Evolutionary conservation across 2,888 invertebrate genomes (phyloP), one percentile per base, ranked within the genome.

Genomic region (Drosophila setosimentum): DNA sequence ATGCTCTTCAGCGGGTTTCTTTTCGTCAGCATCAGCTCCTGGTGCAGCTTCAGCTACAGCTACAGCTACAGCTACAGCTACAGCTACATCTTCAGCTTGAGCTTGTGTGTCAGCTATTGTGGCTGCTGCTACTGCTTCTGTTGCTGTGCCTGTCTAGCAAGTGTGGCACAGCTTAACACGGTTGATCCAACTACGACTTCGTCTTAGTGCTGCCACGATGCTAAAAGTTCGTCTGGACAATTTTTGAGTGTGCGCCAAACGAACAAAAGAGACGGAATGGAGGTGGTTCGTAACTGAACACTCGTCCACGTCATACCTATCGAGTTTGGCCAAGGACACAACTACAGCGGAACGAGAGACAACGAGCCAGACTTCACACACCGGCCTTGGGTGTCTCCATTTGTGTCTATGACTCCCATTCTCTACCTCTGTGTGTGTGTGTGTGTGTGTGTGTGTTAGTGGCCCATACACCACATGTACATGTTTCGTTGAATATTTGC

Each of bases 271-370:
- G 4, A 2, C 18, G 5, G 21, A 37, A 40, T 0, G 37, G 33
- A 30, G 21, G 21, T 11, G 40, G 37, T 35, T 35, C 13, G 40
- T 27, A 13, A 55, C 2, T 13, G 18, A 35, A 42, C 51, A 42
- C 48, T 42, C 29, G 29, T 76, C 57, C 76, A 79, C 79, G 82
- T 82, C 79, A 81, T 79, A 82, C 80, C 80, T 79, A 81, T 79
- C 76, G 76, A 79, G 80, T 76, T 77, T 33, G 49, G 62, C 50
- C 53, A 63, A 55, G 63, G 63, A 54, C 63, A 42, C 50, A 29
- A 69, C 77, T 65, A 60, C 59, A 29, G n/a, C 37, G 62, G 72
- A 78, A 80, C 75, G 80, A 16, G 33, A 16, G 13, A 80, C 80
- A 80, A 78, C 67, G 57, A 78, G 59, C 40, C 30, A 57, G 54